Evolutionary conservation across 1,140 invertebrate species (phyloP), one percentile per base, ranked within the genome.

Genomic region (Macrosteles quadrilineatus): DNA sequence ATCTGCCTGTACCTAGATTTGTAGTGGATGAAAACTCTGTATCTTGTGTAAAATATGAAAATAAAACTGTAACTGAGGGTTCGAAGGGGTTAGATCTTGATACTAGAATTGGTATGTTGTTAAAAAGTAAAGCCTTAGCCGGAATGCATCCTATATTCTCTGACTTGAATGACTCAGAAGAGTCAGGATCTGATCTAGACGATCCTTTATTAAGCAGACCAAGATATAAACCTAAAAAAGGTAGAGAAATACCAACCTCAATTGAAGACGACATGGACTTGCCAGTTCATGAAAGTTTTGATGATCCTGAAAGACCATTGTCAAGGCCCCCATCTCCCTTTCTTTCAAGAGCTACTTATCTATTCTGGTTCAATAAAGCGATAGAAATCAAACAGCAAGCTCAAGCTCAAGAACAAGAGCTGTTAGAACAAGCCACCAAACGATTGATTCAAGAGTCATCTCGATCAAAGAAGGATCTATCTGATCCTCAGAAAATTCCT

Each of bases 291-390:
- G n/a, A 30, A 27, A 50, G n/a, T 50, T 17, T 21, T 21, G 55
- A 59, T 59, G 55, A 59, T 29, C 55, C 55, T 25, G 55, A 59
- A 25, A 59, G 4, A 27, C 55, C 55, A 6, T n/a, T 59, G 25
- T 59, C 55, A 14, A 59, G 55, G 27, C 9, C 55, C 9, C 55
- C 55, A 6, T 59, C 55, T 27, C 55, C 55, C 3, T 59, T 59
- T 59, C 55, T 59, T 25, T 59, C 55, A 11, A 25, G 47, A 19
- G 55, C 55, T n/a, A 59, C 55, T 27, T 59, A 59, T 29, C 27
- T 59, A 23, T 59, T 59, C 27, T 59, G 55, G 55, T 59, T 59
- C 55, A 59, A 59, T n/a, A 59, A 59, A 29, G 55, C 55, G n/a
- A 59, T 59, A 11, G 55, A 59, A 59, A 25, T 59, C 21, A 59